Base-by-base conservation (phyloP, 2,113 vertebrate genomes). In the Prietella phreatophila region DNA sequence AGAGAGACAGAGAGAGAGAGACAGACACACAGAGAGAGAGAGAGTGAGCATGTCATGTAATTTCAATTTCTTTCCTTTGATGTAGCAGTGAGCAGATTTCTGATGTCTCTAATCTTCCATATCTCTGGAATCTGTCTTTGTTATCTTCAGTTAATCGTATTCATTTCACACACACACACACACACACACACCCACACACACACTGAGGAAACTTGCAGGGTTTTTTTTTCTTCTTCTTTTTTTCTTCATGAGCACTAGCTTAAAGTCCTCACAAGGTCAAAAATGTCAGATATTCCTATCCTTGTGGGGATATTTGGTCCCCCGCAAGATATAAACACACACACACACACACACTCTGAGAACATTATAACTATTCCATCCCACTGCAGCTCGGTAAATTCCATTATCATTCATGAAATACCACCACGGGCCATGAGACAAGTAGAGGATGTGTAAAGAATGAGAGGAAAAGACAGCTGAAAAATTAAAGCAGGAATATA, bases 31-130 rank as follows among this genome's bases (percentile, higher is more conserved):
- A 76, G 61, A 56, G 73, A 84, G 73, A 42, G 75, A 76, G 85
- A 63, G 61, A 76, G 25, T 80, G 63, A 63, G 63, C 47, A 39
- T 85, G 87, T 85, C 80, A 81, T 87, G 88, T 79, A 80, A 89
- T 89, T 89, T 87, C 87, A 90, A 91, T 91, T 88, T 88, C 60
- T 63, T 30, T 60, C 56, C 90, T 88, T 89, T 90, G 85, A 89
- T 88, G 87, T 87, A 82, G 58, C 25, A 67, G 63, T 67, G 63
- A 91, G 85, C 85, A 71, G 88, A 88, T 88, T 87, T 85, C 56
- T 89, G 86, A 88, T 88, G 85, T 88, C 84, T 50, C 65, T 84
- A 73, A 87, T 86, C 55, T 89, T 88, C 84, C 85, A 89, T 73
- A 82, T 88, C 82, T 86, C 42, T 86, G 82, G 73, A 89, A 86